A percentile compares a stretch with the other conserved stretches of the same genome.
Evolutionary conservation across 2,888 invertebrate genomes (phyloP).

Genomic region (Drosophila tanythrix): DNA sequence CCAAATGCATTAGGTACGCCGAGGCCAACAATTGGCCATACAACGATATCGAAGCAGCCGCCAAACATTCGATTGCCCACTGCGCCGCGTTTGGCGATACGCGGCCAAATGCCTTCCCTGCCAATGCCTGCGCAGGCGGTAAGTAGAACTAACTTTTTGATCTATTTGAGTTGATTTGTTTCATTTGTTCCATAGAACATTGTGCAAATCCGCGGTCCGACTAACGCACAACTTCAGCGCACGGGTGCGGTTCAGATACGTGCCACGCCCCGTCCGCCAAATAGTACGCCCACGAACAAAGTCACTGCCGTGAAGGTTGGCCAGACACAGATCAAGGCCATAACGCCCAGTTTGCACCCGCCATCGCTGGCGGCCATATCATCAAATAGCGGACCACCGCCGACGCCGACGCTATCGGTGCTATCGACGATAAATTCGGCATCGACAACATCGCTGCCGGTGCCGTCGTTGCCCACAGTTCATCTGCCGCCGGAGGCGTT

Average conservation of each 20-base stretch:
- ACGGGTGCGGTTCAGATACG: constrained; percentile 84
- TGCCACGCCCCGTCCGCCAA: constrained; percentile 74
- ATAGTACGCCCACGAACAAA: constrained; percentile 79
- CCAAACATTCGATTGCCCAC: constrained; percentile 83
- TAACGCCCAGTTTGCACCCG: constrained; percentile 79
- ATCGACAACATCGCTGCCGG: constrained; percentile 75
- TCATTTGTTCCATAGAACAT: constrained; percentile 76
- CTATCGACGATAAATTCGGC: constrained; percentile 82
- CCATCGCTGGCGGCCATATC: constrained; percentile 82
- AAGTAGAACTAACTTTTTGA: constrained; percentile 38
- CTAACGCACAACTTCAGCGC: constrained; percentile 79
- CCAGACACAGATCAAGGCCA: constrained; percentile 85
- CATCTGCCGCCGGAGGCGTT: constrained; percentile 78
- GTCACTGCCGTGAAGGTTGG: constrained; percentile 84
- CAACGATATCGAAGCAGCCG: constrained; percentile 85
- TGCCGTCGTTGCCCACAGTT: constrained; percentile 82
- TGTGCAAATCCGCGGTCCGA: constrained; percentile 84
- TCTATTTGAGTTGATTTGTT: not conserved
- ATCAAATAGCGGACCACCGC: constrained; percentile 75
- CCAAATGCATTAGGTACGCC: constrained; percentile 79
- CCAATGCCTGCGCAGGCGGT: constrained; percentile 83
- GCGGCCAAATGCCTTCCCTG: constrained; percentile 80
- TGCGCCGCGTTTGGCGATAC: constrained; percentile 82
- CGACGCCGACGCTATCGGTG: constrained; percentile 75
- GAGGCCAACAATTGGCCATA: constrained; percentile 84